phyloP scores from a whole-genome alignment of 1,140 invertebrate genomes.

The Atta texana region DNA sequence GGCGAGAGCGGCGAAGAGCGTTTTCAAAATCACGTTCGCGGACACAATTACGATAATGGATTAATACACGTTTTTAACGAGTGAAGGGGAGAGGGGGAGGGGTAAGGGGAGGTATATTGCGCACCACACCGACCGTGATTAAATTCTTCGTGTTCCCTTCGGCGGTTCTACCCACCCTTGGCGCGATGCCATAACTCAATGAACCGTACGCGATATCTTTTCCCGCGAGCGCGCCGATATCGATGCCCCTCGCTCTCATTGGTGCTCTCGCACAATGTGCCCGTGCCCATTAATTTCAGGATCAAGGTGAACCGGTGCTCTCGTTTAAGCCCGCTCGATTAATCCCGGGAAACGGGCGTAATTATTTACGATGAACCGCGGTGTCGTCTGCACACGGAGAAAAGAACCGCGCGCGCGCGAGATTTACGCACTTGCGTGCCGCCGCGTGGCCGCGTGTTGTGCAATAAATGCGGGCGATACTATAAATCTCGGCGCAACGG shows the following conservation, averaged over 20 bases:
- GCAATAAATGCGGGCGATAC: slow-evolving; percentile 48
- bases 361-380: slow-evolving; percentile 60
- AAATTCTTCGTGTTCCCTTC: slow-evolving; percentile 25
- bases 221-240: slow-evolving; percentile 7
- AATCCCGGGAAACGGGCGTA: slow-evolving; percentile 50
- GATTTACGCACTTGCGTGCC: slow-evolving; percentile 54
- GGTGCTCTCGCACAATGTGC: slow-evolving; percentile 27
- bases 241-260: background rate
- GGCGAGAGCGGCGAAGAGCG: slow-evolving; percentile 14
- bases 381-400: background rate
- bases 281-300: slow-evolving; percentile 67
- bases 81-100: no score
- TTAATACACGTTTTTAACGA: slow-evolving; percentile 44
- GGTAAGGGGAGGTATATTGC: background rate
- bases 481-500: slow-evolving; percentile 50
- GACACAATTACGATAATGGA: slow-evolving; percentile 60
- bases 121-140: slow-evolving; percentile 17
- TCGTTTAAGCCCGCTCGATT: slow-evolving; percentile 62
- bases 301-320: slow-evolving; percentile 70
- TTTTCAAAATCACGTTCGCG: slow-evolving; percentile 15
- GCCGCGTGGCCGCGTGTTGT: background rate
- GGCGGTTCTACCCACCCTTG: slow-evolving; percentile 12
- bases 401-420: background rate
- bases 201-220: slow-evolving; percentile 41
- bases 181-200: slow-evolving; percentile 52